Evolutionary conservation across 1,140 invertebrate species (phyloP).

Genomic region (Anadara kagoshimensis): DNA sequence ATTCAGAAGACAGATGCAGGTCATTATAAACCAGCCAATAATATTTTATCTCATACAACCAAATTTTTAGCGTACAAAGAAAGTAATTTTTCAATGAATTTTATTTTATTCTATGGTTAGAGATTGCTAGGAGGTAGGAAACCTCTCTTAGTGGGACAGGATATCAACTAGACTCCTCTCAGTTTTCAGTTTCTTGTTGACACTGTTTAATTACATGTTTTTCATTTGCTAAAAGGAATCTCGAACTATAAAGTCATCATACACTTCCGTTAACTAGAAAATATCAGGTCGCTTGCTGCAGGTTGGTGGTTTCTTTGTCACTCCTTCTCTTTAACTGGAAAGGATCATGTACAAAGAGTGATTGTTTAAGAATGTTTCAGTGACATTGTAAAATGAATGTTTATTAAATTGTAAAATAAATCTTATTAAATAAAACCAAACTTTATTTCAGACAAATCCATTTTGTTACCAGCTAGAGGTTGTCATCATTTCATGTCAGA

Average conservation of each 20-base stretch:
- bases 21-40: slow-evolving; percentile 17
- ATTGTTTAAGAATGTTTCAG: not conserved
- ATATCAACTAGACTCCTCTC: no score
- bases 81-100: not conserved
- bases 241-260: no score
- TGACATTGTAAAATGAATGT: not conserved
- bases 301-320: not conserved
- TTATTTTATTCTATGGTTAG: no score
- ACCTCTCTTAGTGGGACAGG: no score
- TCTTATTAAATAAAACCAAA: not conserved
- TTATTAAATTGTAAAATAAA: not conserved
- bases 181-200: no score
- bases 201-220: no score
- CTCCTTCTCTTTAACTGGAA: not conserved
- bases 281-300: not conserved
- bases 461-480: slow-evolving; percentile 51
- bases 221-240: no score
- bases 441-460: slow-evolving; percentile 9
- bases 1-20: slow-evolving; percentile 43
- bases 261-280: not conserved
- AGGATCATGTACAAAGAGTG: not conserved
- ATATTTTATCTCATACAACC: not conserved
- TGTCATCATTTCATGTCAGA: slow-evolving; percentile 38
- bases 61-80: not conserved
- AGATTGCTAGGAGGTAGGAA: no score